Conservation (phyloP, 2,888 invertebrate species). For the Luperina nickerlii region DNA sequence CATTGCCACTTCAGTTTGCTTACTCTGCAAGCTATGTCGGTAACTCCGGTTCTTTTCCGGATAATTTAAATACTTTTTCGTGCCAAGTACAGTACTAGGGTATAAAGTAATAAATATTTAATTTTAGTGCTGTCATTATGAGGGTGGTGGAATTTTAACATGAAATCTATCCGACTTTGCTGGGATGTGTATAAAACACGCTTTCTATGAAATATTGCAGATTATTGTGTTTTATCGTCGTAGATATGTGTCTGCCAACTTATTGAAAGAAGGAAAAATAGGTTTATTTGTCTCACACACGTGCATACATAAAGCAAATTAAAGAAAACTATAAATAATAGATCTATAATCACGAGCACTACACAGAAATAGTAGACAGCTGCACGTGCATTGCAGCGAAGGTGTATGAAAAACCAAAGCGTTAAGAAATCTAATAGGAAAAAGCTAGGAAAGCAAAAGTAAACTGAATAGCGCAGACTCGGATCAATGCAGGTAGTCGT, state of each 20-base stretch:
- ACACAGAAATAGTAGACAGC: background rate
- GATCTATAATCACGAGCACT: background rate
- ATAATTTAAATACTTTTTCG: too few relatives aligned
- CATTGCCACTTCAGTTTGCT: too few relatives aligned
- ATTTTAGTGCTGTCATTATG: conserved; percentile 6
- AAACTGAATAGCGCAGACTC: background rate
- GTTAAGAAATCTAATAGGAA: background rate
- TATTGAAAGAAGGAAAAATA: background rate
- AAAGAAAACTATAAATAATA: background rate
- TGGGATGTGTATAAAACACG: background rate
- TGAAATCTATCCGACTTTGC: background rate
- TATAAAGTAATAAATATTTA: conserved; percentile 17
- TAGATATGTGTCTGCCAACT: background rate
- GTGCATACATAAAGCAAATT: background rate
- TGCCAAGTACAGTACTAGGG: background rate
- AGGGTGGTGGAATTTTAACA: background rate
- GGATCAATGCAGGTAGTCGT: background rate
- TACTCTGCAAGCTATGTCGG: too few relatives aligned
- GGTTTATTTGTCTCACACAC: background rate
- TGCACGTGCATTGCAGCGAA: background rate
- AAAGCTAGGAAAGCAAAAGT: background rate
- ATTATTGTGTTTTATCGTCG: background rate
- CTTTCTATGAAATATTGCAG: background rate
- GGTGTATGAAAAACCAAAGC: background rate
- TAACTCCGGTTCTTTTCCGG: too few relatives aligned